Evolutionary conservation across 2,888 invertebrate species (phyloP), one percentile per base, ranked within the genome.

Genomic region (Pollenia amentaria): DNA sequence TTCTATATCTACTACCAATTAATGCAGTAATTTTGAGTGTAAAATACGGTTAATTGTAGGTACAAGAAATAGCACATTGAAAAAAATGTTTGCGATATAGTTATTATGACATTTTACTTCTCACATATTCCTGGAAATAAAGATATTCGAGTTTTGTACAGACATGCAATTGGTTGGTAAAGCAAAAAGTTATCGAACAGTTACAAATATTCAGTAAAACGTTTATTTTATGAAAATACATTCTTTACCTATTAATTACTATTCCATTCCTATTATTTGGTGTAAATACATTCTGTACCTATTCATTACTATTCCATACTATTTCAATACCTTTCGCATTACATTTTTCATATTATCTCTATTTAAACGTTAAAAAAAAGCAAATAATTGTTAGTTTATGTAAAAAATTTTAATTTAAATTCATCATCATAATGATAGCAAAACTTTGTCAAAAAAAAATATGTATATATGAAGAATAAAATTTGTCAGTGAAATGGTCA

Each of bases 401-500:
- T 18, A 0, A 12, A 53, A 38, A 51, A 16, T 40, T 62, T 16
- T 64, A 44, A 42, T 44, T 11, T 18, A 42, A 2, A 11, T 10
- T 42, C 42, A 42, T 44, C 11, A 44, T 44, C 6, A 29, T 3
- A 38, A 12, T 8, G 38, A 60, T 42, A n/a, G 21, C 16, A 21
- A 65, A 44, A 6, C 0, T 29, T 53, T 51, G 48, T 51, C n/a
- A 75, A 21, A 38, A 16, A 8, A 48, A 51, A 21, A 67, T 14
- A 29, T 29, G n/a, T 38, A 29, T 14, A 62, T 29, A 42, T 14
- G 18, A 44, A 65, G 48, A 57, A n/a, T 57, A 64, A 11, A 38
- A 21, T 10, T 72, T 80, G 67, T 53, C 44, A 38, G 62, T 82
- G 60, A 51, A 81, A 73, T 85, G 67, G 73, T 78, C 81, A 82